These are phyloP conservation scores for Trichogramma dendrolimi DNA, from an alignment of 2,888 invertebrate genomes.

Conservation along the genomic window DNA sequence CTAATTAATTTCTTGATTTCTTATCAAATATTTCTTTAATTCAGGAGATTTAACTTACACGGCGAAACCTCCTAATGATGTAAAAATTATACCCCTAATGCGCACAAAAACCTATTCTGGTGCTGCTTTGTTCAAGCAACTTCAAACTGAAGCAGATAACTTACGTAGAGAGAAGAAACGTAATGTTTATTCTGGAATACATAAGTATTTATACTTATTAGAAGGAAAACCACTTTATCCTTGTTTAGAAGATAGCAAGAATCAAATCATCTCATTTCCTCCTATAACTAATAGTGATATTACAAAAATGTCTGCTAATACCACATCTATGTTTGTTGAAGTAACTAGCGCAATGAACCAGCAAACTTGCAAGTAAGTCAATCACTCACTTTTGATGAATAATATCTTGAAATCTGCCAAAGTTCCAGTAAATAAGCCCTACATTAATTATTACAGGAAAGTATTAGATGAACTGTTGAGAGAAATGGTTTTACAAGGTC, in stretches of 20 bases:
- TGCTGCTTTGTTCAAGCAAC: conserved; percentile 63
- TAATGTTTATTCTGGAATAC: conserved; percentile 75
- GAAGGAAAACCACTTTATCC: conserved; percentile 72
- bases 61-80: conserved; percentile 61
- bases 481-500: conserved; percentile 60
- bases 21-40: conserved; percentile 29
- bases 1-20: conserved; percentile 5
- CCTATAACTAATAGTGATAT: conserved; percentile 81
- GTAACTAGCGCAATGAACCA: conserved; percentile 69
- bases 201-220: conserved; percentile 76
- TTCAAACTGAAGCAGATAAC: conserved; percentile 73
- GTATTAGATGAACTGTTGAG: conserved; percentile 66
- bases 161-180: conserved; percentile 80
- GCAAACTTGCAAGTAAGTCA: conserved; percentile 57
- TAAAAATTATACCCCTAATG: conserved; percentile 66
- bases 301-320: conserved; percentile 71
- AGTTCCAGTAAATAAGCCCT: neutral
- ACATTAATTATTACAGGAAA: conserved; percentile 44
- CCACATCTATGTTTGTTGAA: conserved; percentile 68
- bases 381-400: no score
- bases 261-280: conserved; percentile 75
- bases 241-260: conserved; percentile 63
- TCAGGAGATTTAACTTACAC: conserved; percentile 64
- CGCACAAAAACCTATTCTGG: conserved; percentile 61
- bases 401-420: neutral